These are phyloP conservation scores for Cacatua alba DNA, from an alignment of 2,113 vertebrate species.

Conservation along the genomic window DNA sequence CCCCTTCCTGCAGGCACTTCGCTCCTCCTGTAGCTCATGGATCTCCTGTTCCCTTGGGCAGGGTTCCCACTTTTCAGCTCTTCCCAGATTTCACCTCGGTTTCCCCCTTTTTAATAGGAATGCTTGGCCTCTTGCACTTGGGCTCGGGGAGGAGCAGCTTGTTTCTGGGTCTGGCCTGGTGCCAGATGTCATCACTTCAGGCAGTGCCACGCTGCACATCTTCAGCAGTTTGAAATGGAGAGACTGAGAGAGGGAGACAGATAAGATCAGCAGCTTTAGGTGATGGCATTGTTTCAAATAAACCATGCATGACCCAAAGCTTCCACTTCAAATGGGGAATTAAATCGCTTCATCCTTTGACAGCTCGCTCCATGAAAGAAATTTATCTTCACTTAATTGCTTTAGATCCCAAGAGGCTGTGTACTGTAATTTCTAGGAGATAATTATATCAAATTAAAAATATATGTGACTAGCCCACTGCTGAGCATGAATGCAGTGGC, in stretches of 20 bases:
- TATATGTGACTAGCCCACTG: conserved; percentile 67
- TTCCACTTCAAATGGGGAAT: conserved; percentile 85
- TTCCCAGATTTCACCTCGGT: conserved; percentile 64
- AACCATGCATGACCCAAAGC: conserved; percentile 86
- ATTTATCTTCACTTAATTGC: conserved; percentile 87
- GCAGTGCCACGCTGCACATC: conserved; percentile 84
- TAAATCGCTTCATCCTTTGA: conserved; percentile 87
- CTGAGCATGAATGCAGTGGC: conserved; percentile 53
- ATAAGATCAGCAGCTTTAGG: conserved; percentile 87
- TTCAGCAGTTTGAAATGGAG: conserved; percentile 80
- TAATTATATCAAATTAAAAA: conserved; percentile 82
- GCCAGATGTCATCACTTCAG: conserved; percentile 83
- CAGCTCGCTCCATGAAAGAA: conserved; percentile 83
- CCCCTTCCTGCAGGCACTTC: background rate
- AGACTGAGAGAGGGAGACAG: conserved; percentile 72
- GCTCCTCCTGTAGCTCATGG: background rate
- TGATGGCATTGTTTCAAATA: conserved; percentile 88
- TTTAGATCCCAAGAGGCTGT: conserved; percentile 79
- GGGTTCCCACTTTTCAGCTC: conserved; percentile 34
- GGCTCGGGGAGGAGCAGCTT: conserved; percentile 69
- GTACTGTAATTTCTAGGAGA: conserved; percentile 79
- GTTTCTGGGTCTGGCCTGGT: conserved; percentile 76
- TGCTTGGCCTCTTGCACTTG: conserved; percentile 69
- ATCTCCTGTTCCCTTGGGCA: conserved; percentile 5
- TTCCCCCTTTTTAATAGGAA: conserved; percentile 65